Evolutionary conservation across 2,888 invertebrate genomes (phyloP), one percentile per base, ranked within the genome.

Genomic region (Diadegma fenestrale): DNA sequence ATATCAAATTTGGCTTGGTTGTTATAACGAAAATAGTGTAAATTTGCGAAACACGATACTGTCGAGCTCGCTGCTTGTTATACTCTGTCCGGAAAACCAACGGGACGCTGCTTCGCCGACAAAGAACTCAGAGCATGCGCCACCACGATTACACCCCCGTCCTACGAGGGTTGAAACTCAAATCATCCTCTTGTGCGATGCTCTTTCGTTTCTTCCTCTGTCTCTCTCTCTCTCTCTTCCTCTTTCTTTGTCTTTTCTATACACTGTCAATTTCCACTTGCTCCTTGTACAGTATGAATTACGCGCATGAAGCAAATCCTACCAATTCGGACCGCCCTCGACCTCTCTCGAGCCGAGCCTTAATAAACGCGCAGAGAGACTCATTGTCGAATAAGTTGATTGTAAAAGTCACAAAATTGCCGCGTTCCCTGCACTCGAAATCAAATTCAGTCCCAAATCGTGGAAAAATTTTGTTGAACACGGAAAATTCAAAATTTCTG

Each of bases 81-180:
- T 76, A 71, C 78, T 81, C 83, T 78, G 82, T 54, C 43, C 58
- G 54, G 64, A 73, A 73, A 68, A 88, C 87, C 84, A 75, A 88
- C 87, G 75, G 80, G 68, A 84, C 86, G 81, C 79, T 80, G 82
- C 80, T 71, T 69, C 81, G 84, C 82, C 86, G 86, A 84, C 85
- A 85, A 80, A 89, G 83, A 82, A 88, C 82, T 83, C 82, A 87
- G 91, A 91, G 91, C 91, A 91, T 91, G 91, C 91, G 91, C 91
- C 87, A 86, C 69, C 63, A 63, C 33, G 58, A 45, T 43, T 45
- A 26, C 83, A 48, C 58, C 54, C 69, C 73, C 58, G 73, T 26
- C 22, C 63, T 51, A 79, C 64, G 37, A 68, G 78, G 78, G 78
- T 78, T 78, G 54, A 68, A 78, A 69, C 75, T 63, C 12, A 66